A percentile compares a stretch with the other conserved stretches of the same genome.
Conservation (phyloP, 2,888 invertebrate genomes). For the Biston stratarius region DNA sequence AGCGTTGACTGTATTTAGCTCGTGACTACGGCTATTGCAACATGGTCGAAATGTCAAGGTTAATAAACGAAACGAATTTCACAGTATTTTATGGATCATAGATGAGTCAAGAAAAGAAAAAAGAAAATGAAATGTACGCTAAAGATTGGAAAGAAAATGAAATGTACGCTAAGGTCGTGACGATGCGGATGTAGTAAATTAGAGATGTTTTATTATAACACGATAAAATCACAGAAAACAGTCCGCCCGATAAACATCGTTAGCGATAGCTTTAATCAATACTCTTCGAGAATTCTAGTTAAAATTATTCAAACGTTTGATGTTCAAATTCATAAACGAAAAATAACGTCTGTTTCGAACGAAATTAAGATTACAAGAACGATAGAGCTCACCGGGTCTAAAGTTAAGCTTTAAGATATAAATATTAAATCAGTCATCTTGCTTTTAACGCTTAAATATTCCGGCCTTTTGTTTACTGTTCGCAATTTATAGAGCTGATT, state of each 20-base stretch:
- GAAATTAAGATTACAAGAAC: slow-evolving; percentile 31
- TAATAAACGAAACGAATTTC: too few species aligned
- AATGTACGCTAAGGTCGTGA: too few species aligned
- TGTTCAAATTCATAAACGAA: slow-evolving; percentile 35
- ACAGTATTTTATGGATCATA: too few species aligned
- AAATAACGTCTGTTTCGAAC: slow-evolving; percentile 25
- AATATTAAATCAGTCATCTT: slow-evolving; percentile 37
- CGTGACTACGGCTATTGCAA: too few species aligned
- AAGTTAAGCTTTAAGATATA: slow-evolving; percentile 33
- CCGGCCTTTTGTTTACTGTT: slow-evolving; percentile 37
- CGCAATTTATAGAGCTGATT: slow-evolving; percentile 25
- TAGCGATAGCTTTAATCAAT: slow-evolving; percentile 1
- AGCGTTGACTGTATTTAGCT: too few species aligned
- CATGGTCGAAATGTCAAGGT: too few species aligned
- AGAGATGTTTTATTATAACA: too few species aligned
- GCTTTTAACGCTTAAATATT: slow-evolving; percentile 34
- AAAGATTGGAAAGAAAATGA: too few species aligned
- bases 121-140: too few species aligned
- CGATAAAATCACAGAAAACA: too few species aligned
- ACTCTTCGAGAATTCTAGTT: slow-evolving; percentile 11
- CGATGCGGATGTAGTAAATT: too few species aligned
- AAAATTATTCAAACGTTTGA: slow-evolving; percentile 30
- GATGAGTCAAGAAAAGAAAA: too few species aligned
- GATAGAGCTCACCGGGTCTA: slow-evolving; percentile 33
- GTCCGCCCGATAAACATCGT: neutral